Conservation (phyloP, 2,797 vertebrate genomes). For the Rhynchonycteris naso region DNA sequence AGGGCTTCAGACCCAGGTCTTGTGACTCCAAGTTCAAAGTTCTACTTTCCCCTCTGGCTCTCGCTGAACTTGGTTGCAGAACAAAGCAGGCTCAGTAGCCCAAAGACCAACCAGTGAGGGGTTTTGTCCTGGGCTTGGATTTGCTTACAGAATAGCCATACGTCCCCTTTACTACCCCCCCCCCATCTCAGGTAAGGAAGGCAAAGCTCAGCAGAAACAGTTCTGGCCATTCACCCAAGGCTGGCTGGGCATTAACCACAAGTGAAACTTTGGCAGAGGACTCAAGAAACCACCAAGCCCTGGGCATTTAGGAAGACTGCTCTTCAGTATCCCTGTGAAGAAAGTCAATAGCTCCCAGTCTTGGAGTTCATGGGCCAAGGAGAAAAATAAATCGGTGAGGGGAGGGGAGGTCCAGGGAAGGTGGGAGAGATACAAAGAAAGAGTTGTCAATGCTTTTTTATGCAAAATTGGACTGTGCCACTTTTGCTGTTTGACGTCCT, state of each 20-base stretch:
- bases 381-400: neutral
- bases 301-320: neutral
- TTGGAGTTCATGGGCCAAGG: neutral
- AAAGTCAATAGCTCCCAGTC: neutral
- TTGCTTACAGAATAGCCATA: neutral
- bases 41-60: neutral
- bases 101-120: neutral
- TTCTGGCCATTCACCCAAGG: neutral
- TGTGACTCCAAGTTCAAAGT: neutral
- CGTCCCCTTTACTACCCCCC: accelerated
- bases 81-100: neutral
- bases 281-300: neutral
- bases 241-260: neutral
- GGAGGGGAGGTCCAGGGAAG: neutral
- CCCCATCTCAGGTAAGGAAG: neutral
- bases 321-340: neutral
- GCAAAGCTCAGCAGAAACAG: neutral
- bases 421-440: neutral
- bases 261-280: neutral
- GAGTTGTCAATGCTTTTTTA: neutral
- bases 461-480: neutral
- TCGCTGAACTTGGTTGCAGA: neutral
- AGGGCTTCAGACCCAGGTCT: neutral
- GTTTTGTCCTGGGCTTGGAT: neutral
- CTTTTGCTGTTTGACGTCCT: neutral